Base-by-base conservation (phyloP, 2,113 vertebrate genomes). In the Anolis carolinensis region DNA sequence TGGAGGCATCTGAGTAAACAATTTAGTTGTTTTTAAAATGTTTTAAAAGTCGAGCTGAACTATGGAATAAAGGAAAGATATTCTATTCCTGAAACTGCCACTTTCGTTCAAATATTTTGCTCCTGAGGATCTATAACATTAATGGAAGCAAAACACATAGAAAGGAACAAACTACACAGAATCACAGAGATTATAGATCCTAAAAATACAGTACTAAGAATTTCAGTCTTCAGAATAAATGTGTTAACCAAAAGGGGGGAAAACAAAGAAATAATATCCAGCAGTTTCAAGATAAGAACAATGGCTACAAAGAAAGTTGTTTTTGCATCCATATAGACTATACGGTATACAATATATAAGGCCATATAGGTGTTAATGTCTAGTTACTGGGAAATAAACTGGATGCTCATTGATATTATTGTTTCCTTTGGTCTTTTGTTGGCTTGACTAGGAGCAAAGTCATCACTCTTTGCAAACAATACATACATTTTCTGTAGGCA, bases 11-110 rank as follows among this genome's bases (percentile, higher is more conserved):
- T 77, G 48, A 70, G 73, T n/a, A 81, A 67, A 32, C n/a, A 75
- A 70, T 90, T 84, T 80, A 90, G 52, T 50, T 70, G 90, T 80
- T 44, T 65, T 67, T 9, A 25, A 67, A 67, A 67, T 4, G 4
- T 81, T 81, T 16, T 27, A 80, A 30, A 4, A 87, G 76, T 89
- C 90, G 91, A 93, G 93, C 32, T 34, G 48, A 30, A 67, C 18
- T 67, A 27, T 52, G 71, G 62, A 52, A 67, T 76, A 59, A 25
- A 72, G 52, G 59, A n/a, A 63, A 16, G 5, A 75, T 65, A 78
- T 59, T 79, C 55, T 32, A 68, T 25, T 52, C 23, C 14, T 32
- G 25, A 32, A 77, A 23, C 50, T 25, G 10, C 30, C 5, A n/a
- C 44, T n/a, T 32, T 52, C 70, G 27, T 75, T 82, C 76, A 36